These are phyloP conservation scores for Poecile montanus DNA, from an alignment of 2,797 vertebrate species.

Conservation along the genomic window DNA sequence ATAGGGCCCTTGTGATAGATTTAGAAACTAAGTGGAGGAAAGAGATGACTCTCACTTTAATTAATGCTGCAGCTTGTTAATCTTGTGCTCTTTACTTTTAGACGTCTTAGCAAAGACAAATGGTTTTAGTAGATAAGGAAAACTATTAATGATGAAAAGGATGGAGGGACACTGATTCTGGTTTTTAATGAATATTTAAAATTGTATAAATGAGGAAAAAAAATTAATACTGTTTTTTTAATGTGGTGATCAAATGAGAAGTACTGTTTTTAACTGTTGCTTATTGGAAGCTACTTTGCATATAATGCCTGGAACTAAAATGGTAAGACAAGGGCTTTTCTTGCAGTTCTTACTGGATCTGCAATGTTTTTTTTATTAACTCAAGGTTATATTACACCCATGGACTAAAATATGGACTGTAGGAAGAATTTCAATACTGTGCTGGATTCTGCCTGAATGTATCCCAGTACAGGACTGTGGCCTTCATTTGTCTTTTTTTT, in stretches of 20 bases:
- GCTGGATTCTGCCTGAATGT: background rate
- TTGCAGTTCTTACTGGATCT: background rate
- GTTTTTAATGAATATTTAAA: slow-evolving; percentile 58
- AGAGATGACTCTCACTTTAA: slow-evolving; percentile 64
- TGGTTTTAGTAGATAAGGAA: slow-evolving; percentile 70
- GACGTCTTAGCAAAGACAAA: slow-evolving; percentile 70
- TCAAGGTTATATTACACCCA: background rate
- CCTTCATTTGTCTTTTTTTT: background rate
- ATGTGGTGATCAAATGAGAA: slow-evolving; percentile 16
- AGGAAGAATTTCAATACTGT: background rate
- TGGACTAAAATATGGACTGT: background rate
- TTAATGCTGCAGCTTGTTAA: slow-evolving; percentile 70
- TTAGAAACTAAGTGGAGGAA: slow-evolving; percentile 32
- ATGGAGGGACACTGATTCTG: slow-evolving; percentile 49
- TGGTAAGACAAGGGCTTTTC: background rate
- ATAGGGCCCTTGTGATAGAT: slow-evolving; percentile 43
- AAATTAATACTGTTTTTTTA: slow-evolving; percentile 19
- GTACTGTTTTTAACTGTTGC: slow-evolving; percentile 17
- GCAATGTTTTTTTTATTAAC: background rate
- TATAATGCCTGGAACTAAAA: background rate
- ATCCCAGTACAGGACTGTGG: background rate
- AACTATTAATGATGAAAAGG: slow-evolving; percentile 53
- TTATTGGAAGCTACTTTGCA: background rate
- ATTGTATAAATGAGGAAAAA: slow-evolving; percentile 23
- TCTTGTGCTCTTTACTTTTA: slow-evolving; percentile 46